A percentile compares a stretch with the other conserved stretches of the same genome.
Evolutionary conservation across 2,888 invertebrate genomes (phyloP).

Genomic region (Argyresthia goedartella): DNA sequence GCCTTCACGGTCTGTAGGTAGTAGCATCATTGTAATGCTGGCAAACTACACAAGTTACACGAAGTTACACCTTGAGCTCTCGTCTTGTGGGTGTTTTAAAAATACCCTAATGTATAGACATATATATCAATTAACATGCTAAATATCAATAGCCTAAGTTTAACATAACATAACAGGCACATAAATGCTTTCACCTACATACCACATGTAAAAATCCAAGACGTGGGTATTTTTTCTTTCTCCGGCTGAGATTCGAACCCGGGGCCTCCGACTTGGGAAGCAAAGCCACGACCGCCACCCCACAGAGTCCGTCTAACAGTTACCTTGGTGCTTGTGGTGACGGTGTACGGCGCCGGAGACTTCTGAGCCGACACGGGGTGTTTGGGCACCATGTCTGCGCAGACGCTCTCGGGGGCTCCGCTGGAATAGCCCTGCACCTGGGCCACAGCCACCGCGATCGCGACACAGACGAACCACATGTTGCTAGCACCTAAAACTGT

Average conservation of each 20-base stretch:
- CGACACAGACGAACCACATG: constrained; percentile 1
- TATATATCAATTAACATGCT: not conserved
- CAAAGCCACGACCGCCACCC: too few relatives aligned
- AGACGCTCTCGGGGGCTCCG: constrained; percentile 75
- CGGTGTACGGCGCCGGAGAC: constrained; percentile 69
- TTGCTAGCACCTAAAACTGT: not conserved
- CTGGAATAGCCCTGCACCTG: constrained; percentile 65
- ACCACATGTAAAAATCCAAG: too few relatives aligned
- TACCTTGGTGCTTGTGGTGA: constrained; percentile 57
- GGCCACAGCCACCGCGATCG: constrained; percentile 28
- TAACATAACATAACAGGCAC: too few relatives aligned
- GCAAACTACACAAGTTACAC: too few relatives aligned
- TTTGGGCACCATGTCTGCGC: constrained; percentile 76
- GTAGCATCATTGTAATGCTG: not conserved
- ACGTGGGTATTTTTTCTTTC: too few relatives aligned
- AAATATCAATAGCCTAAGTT: too few relatives aligned
- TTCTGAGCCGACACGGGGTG: constrained; percentile 73
- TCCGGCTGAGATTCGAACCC: too few relatives aligned
- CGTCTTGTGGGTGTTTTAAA: not conserved
- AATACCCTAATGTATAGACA: not conserved
- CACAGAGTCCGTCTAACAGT: too few relatives aligned
- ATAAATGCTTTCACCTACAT: too few relatives aligned
- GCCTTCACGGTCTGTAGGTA: constrained; percentile 42
- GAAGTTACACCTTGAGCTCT: not conserved
- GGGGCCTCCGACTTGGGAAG: too few relatives aligned